Conservation (phyloP, 2,888 invertebrate genomes). For the Lepidochrysops patricia region DNA sequence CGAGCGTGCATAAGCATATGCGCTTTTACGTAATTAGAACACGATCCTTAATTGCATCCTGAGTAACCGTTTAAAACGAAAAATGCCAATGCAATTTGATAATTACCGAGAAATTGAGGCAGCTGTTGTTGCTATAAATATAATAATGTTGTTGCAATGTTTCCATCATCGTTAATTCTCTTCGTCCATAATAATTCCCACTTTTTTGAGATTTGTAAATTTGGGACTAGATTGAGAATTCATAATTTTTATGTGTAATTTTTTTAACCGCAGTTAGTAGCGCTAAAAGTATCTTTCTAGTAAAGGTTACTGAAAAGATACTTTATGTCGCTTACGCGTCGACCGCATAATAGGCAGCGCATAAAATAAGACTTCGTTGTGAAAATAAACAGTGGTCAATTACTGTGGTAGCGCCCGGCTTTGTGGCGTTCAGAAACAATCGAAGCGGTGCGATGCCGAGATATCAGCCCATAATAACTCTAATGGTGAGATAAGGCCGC, state of each 20-base stretch:
- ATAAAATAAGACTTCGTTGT: conserved; percentile 61
- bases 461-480: conserved; percentile 70
- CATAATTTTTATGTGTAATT: too few relatives aligned
- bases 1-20: neutral
- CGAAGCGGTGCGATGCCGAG: conserved; percentile 70
- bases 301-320: conserved; percentile 27
- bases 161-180: neutral
- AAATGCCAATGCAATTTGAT: conserved; percentile 13
- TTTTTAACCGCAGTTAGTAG: too few relatives aligned
- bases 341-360: conserved; percentile 45
- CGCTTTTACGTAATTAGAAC: conserved; percentile 4
- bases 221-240: too few relatives aligned
- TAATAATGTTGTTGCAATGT: conserved; percentile 23
- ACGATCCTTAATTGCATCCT: conserved; percentile 11
- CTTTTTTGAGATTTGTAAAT: too few relatives aligned
- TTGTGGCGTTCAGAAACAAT: conserved; percentile 68
- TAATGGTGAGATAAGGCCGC: conserved; percentile 71
- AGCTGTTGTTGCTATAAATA: conserved; percentile 42
- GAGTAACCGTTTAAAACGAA: conserved; percentile 16
- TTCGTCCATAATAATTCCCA: neutral
- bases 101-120: conserved; percentile 36
- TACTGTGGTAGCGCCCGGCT: conserved; percentile 61
- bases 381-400: conserved; percentile 73
- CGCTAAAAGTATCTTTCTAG: too few relatives aligned
- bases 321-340: conserved; percentile 35